Percentiles rank a stretch among this genome's conserved stretches.
phyloP scores from a whole-genome alignment of 1,140 invertebrate species.

The Leptinotarsa lineolata region DNA sequence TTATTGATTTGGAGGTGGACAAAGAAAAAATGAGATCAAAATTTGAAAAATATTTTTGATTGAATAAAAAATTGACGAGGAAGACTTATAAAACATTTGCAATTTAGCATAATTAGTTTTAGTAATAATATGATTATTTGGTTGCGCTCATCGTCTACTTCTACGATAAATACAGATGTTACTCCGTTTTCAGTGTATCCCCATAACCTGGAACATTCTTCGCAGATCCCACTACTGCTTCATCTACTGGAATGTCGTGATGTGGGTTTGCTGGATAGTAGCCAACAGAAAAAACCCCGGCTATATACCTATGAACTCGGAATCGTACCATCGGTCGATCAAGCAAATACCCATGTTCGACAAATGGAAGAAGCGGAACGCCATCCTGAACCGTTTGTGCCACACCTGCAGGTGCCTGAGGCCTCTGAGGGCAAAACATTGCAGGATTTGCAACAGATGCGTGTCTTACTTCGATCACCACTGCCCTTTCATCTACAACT shows the following conservation, averaged over 20 bases:
- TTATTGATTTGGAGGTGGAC: no score
- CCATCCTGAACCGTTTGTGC: constrained; percentile 84
- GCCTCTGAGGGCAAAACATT: constrained; percentile 85
- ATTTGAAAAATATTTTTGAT: no score
- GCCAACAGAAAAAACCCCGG: constrained; percentile 87
- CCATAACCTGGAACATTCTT: constrained; percentile 87
- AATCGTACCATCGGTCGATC: constrained; percentile 86
- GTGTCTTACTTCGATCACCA: constrained; percentile 93
- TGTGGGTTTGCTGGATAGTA: constrained; percentile 92
- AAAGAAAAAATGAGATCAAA: no score
- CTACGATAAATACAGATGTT: no score
- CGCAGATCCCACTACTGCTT: constrained; percentile 86
- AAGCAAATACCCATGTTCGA: constrained; percentile 88
- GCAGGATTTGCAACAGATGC: constrained; percentile 88
- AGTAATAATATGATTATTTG: no score
- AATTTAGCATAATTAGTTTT: no score
- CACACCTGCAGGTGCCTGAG: constrained; percentile 88
- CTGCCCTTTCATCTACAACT: constrained; percentile 94
- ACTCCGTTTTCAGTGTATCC: constrained; percentile 60
- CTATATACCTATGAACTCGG: constrained; percentile 85
- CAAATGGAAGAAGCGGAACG: constrained; percentile 84
- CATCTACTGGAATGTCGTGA: constrained; percentile 85
- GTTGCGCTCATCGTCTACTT: no score
- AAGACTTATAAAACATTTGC: no score
- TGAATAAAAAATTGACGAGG: no score